A percentile compares a stretch with the other conserved stretches of the same genome.
Evolutionary conservation across 2,797 vertebrate species (phyloP).

Genomic region (Hoplostethus mediterraneus): DNA sequence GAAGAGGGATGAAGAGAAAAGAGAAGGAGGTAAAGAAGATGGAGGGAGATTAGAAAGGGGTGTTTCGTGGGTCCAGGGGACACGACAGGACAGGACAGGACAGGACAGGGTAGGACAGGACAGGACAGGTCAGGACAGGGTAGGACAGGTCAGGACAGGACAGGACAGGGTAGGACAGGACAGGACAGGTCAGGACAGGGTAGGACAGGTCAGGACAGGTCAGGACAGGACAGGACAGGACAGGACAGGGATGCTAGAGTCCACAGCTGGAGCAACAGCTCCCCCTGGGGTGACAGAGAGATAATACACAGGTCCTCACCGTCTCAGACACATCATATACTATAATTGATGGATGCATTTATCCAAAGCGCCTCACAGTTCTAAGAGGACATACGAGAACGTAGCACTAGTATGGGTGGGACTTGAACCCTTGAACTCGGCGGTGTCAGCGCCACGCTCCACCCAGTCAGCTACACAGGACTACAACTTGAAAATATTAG

Average conservation of each 20-base stretch:
- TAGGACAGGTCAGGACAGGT: not conserved
- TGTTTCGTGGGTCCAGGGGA: conserved; percentile 24
- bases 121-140: too few relatives aligned
- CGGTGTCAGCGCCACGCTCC: not conserved
- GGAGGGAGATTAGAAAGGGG: conserved; percentile 15
- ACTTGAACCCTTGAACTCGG: not conserved
- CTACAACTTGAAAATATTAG: not conserved
- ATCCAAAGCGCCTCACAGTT: too few relatives aligned
- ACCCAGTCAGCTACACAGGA: not conserved
- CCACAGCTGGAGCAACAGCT: conserved; percentile 75
- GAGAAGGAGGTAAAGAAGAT: conserved; percentile 1
- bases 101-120: too few relatives aligned
- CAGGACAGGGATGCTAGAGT: conserved; percentile 30
- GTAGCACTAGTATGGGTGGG: not conserved
- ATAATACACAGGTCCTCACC: conserved; percentile 45
- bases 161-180: too few relatives aligned
- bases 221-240: not conserved
- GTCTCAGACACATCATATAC: not conserved
- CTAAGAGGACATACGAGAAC: too few relatives aligned
- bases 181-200: too few relatives aligned
- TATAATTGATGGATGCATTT: too few relatives aligned
- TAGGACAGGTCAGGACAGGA: too few relatives aligned
- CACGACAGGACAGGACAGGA: too few relatives aligned
- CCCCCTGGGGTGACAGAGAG: conserved; percentile 73
- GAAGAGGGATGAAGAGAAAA: not conserved